phyloP scores from a whole-genome alignment of 2,797 vertebrate genomes.

The Poecilia velifera region DNA sequence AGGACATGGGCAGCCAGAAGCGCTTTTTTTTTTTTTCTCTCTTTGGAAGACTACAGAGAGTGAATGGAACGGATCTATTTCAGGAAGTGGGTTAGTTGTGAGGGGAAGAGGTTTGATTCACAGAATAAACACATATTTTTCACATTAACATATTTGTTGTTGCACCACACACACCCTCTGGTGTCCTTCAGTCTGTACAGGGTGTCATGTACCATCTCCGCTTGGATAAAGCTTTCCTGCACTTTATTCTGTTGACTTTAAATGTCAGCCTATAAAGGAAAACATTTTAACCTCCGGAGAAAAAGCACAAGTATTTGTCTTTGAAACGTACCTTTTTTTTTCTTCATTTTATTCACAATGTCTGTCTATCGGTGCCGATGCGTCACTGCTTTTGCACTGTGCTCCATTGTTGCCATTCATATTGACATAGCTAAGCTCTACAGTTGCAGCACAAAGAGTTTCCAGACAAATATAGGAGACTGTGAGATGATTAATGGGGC shows the following conservation, averaged over 20 bases:
- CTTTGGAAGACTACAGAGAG: constrained; percentile 80
- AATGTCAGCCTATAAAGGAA: neutral
- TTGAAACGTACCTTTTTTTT: neutral
- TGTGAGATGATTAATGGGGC: constrained; percentile 14
- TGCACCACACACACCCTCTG: constrained; percentile 59
- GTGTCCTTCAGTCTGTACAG: constrained; percentile 48
- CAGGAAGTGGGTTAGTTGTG: constrained; percentile 84
- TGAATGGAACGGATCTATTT: constrained; percentile 84
- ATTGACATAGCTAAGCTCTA: constrained; percentile 1
- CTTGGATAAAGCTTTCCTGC: neutral
- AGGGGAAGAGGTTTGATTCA: constrained; percentile 76
- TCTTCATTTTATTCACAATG: neutral
- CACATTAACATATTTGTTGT: constrained; percentile 77
- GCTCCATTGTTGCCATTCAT: neutral
- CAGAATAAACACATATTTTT: constrained; percentile 79
- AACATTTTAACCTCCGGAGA: neutral
- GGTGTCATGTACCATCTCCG: constrained; percentile 31
- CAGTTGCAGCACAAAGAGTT: constrained; percentile 5
- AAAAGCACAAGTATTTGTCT: neutral
- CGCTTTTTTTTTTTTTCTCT: constrained; percentile 62
- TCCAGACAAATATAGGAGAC: constrained; percentile 11
- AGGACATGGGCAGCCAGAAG: constrained; percentile 83
- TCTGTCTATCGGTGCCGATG: neutral
- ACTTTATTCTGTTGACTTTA: constrained; percentile 20
- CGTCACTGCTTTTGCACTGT: neutral